phyloP scores from a whole-genome alignment of 2,888 invertebrate genomes.

The Drosophila meridionalis region DNA sequence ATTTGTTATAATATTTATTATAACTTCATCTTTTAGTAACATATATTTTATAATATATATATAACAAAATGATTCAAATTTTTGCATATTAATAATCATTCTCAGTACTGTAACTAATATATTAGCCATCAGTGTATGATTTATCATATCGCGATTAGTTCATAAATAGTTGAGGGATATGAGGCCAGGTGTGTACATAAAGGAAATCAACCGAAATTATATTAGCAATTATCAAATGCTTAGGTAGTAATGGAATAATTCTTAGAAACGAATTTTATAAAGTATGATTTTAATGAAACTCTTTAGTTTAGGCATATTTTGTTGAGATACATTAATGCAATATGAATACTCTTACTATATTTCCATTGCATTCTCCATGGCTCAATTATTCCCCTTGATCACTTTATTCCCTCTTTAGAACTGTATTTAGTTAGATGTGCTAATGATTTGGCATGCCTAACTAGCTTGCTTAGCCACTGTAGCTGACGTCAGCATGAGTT shows the following conservation, averaged over 20 bases:
- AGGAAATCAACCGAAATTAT: neutral
- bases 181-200: neutral
- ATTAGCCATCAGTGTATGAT: neutral
- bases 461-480: slow-evolving; percentile 5
- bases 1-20: neutral
- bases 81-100: no score
- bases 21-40: neutral
- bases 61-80: neutral
- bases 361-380: no score
- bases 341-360: no score
- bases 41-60: neutral
- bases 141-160: slow-evolving; percentile 7
- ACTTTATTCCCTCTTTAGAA: no score
- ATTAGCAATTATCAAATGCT: neutral
- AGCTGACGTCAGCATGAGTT: neutral
- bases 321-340: no score
- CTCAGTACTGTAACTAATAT: neutral
- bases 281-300: neutral
- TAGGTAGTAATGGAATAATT: neutral
- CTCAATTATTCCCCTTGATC: neutral
- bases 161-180: neutral
- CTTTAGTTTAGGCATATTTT: no score
- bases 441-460: neutral
- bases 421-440: neutral
- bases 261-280: neutral